A percentile compares a stretch with the other conserved stretches of the same genome.
Conservation (phyloP, 2,888 invertebrate species). For the Zaprionus bogoriensis region DNA sequence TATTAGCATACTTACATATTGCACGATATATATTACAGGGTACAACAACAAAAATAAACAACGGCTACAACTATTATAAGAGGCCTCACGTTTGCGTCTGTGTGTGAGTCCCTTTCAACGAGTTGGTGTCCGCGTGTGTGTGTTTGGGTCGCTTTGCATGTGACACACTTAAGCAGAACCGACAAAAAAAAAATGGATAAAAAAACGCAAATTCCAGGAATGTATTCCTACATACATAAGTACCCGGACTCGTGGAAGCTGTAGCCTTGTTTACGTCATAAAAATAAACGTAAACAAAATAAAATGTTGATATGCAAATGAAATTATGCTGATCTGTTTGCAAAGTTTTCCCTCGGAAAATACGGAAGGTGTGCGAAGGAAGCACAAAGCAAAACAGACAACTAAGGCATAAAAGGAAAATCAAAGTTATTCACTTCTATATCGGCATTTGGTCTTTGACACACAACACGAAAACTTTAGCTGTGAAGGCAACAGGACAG, state of each 20-base stretch:
- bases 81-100: constrained; percentile 37
- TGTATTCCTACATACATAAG: constrained; percentile 6
- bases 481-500: too few relatives aligned
- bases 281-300: constrained; percentile 66
- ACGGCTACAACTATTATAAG: constrained; percentile 30
- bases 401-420: constrained; percentile 9
- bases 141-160: constrained; percentile 10
- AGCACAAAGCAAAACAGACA: constrained; percentile 9
- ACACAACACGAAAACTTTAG: not conserved
- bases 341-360: constrained; percentile 31
- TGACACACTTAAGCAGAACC: constrained; percentile 25
- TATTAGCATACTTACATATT: constrained; percentile 33
- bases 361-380: constrained; percentile 28
- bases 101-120: constrained; percentile 12
- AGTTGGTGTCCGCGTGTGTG: not conserved
- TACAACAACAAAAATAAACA: constrained; percentile 11
- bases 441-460: not conserved
- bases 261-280: constrained; percentile 58
- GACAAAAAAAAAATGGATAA: constrained; percentile 22
- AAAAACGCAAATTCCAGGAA: constrained; percentile 27
- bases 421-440: not conserved
- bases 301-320: constrained; percentile 78
- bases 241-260: constrained; percentile 12
- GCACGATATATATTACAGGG: constrained; percentile 4
- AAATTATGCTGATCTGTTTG: constrained; percentile 72